Conservation (phyloP, 2,888 invertebrate species). For the Cheilosia impressa region DNA sequence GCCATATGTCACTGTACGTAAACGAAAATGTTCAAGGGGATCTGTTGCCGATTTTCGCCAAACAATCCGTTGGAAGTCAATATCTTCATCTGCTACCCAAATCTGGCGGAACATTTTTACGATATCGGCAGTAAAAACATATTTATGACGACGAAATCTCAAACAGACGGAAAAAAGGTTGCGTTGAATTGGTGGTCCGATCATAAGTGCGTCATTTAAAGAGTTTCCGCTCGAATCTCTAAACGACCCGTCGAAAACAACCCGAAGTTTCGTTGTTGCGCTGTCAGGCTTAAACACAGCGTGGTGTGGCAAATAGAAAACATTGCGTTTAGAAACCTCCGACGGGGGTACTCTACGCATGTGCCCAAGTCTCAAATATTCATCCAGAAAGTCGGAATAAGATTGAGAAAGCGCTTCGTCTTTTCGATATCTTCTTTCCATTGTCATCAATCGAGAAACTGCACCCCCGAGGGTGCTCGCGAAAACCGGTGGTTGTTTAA, state of each 20-base stretch:
- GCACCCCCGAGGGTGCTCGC: conserved; percentile 31
- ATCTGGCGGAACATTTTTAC: conserved; percentile 71
- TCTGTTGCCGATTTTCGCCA: conserved; percentile 30
- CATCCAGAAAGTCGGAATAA: conserved; percentile 50
- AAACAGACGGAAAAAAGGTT: conserved; percentile 14
- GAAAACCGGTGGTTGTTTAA: conserved; percentile 17
- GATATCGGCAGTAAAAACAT: conserved; percentile 53
- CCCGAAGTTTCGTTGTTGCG: too few species aligned
- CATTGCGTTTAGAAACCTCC: conserved; percentile 44
- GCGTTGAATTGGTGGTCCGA: conserved; percentile 32
- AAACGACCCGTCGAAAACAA: conserved; percentile 4
- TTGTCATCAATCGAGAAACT: conserved; percentile 17
- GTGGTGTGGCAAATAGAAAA: conserved; percentile 41
- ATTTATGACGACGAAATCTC: conserved; percentile 25
- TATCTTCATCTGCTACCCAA: conserved; percentile 20
- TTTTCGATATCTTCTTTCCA: conserved; percentile 40
- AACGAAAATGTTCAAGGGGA: conserved; percentile 9
- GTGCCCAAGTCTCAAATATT: conserved; percentile 64
- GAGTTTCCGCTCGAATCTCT: conserved; percentile 26
- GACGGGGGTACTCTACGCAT: conserved; percentile 43
- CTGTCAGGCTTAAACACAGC: conserved; percentile 7
- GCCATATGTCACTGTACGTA: conserved; percentile 31
- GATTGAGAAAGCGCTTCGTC: conserved; percentile 44
- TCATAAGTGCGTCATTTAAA: conserved; percentile 21
- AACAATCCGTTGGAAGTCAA: conserved; percentile 40